Percentiles rank a stretch among this genome's conserved stretches.
Evolutionary conservation across 2,113 vertebrate genomes (phyloP).

Genomic region (Rhagologus leucostigma): DNA sequence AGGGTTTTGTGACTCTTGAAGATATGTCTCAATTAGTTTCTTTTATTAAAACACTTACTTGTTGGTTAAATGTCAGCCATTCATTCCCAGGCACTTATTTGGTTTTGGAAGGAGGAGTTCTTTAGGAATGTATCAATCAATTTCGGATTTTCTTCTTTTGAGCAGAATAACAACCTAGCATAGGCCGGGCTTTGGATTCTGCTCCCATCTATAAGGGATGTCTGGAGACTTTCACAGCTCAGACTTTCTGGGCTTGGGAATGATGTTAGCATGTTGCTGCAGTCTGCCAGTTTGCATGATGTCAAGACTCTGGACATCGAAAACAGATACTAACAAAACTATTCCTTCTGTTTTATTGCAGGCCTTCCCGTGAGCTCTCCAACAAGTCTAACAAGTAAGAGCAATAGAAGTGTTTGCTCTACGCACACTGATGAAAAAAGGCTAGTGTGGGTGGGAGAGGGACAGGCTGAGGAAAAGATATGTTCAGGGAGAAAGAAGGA

Average conservation of each 20-base stretch:
- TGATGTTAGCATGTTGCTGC: rapidly evolving
- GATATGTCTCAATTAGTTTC: not conserved
- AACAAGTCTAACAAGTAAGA: not conserved
- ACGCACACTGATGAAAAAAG: not conserved
- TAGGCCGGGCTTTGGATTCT: not conserved
- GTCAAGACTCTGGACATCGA: not conserved
- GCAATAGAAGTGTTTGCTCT: not conserved
- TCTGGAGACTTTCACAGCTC: not conserved
- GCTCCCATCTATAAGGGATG: not conserved
- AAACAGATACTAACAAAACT: not conserved
- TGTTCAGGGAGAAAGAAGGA: not conserved
- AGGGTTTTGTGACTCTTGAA: not conserved
- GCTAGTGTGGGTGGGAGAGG: not conserved
- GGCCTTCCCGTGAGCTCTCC: not conserved
- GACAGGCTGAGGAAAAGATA: not conserved
- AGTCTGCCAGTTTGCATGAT: not conserved
- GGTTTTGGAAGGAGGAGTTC: not conserved
- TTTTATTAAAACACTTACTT: not conserved
- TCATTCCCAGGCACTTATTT: not conserved
- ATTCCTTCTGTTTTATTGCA: slow-evolving; percentile 18
- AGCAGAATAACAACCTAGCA: not conserved
- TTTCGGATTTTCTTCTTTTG: not conserved
- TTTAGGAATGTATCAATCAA: not conserved
- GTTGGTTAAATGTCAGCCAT: not conserved
- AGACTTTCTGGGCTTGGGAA: not conserved